Conservation (phyloP, 2,797 vertebrate genomes). For the Strix occidentalis region DNA sequence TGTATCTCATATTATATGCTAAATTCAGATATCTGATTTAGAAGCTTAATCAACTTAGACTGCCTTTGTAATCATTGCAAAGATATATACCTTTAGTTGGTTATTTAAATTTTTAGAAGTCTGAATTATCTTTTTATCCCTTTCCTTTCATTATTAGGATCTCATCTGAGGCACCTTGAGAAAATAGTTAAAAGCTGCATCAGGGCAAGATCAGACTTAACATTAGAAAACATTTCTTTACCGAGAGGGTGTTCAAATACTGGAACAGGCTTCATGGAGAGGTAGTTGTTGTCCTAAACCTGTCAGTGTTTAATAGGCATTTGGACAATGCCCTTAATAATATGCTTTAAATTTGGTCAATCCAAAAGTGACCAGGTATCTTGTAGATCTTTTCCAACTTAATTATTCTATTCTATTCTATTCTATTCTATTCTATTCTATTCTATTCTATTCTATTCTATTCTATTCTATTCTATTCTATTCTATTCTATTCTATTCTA, state of each 20-base stretch:
- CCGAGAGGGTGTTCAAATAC: neutral
- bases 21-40: neutral
- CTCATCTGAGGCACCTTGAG: neutral
- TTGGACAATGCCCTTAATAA: neutral
- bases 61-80: neutral
- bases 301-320: neutral
- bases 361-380: neutral
- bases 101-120: neutral
- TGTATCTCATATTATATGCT: neutral
- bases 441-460: neutral
- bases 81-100: neutral
- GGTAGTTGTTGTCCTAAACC: too few species aligned
- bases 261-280: neutral
- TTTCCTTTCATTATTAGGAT: neutral
- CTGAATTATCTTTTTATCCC: neutral
- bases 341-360: neutral
- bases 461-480: neutral
- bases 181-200: neutral
- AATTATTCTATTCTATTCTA: too few species aligned
- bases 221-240: neutral
- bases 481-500: too few species aligned
- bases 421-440: too few species aligned
- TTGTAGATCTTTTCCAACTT: neutral
- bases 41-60: neutral
- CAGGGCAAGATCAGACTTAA: neutral